Evolutionary conservation across 2,113 vertebrate species (phyloP).

Genomic region (Lophochroa leadbeateri): DNA sequence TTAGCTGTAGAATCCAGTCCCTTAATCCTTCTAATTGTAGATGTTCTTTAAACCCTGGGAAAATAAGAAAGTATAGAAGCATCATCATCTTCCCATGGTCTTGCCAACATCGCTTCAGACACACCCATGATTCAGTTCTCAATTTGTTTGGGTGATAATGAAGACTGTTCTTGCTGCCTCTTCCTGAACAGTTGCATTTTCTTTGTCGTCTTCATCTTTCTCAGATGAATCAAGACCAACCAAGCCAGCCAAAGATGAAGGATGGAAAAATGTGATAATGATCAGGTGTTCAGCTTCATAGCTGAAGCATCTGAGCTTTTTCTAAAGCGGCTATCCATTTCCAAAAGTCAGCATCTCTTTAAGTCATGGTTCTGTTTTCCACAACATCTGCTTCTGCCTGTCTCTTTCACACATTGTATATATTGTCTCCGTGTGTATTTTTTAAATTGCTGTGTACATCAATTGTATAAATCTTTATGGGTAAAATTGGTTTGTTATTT

Average conservation of each 20-base stretch:
- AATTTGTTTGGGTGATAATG: neutral
- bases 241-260: neutral
- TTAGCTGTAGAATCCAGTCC: neutral
- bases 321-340: neutral
- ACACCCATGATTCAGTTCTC: neutral
- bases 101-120: neutral
- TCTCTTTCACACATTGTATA: accelerated
- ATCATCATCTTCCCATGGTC: neutral
- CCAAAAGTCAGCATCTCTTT: neutral
- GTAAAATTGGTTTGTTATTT: neutral
- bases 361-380: neutral
- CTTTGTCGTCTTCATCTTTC: neutral
- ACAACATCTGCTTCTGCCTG: neutral
- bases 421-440: neutral
- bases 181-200: neutral
- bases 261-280: neutral
- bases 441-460: neutral
- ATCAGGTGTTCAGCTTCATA: neutral
- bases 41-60: neutral
- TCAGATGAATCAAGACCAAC: neutral
- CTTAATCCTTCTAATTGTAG: neutral
- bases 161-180: neutral
- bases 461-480: neutral
- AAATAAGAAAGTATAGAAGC: neutral
- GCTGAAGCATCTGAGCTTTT: neutral